Evolutionary conservation across 2,888 invertebrate species (phyloP), one percentile per base, ranked within the genome.

Genomic region (Caenorhabditis japonica): DNA sequence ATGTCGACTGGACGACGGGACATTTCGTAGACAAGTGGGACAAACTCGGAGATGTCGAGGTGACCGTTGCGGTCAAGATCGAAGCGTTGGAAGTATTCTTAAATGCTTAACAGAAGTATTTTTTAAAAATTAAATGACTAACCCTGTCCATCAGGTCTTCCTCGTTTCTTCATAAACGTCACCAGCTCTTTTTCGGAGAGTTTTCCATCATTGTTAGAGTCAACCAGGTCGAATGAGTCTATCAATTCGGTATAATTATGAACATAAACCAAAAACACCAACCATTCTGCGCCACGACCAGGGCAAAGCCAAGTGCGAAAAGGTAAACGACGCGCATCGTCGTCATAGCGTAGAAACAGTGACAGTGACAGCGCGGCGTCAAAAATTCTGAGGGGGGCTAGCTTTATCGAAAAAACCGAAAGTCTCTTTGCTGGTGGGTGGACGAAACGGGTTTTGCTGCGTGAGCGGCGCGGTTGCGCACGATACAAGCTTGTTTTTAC

Each of bases 11-110:
- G 83, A 21, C 78, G 73, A 46, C 79, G 70, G 61, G 75, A 76
- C 56, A 85, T 64, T 36, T 80, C 81, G 46, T 79, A 85, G 19
- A 84, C 85, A 13, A 85, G 75, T 21, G 85, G 85, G 13, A 85
- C 85, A 55, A 85, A 85, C 38, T 84, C 84, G 15, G 80, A 53
- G 39, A 84, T 80, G 64, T 76, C 76, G 19, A 84, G 68, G 15
- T 74, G 66, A 8, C 78, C 77, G 61, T 84, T 80, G 15, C 70
- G 41, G 55, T 81, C 77, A 4, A 68, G 17, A 52, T 84, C 84
- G 73, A 83, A 82, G 3, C 71, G 66, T 17, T 74, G 36, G 76
- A 83, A 82, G 53, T 77, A 73, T 27, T 70, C 78, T 76, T 71
- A 7, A 71, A 60, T n/a, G n/a, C n/a, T n/a, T n/a, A n/a, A n/a